Percentiles rank a stretch among this genome's conserved stretches.
These are phyloP conservation scores for Incurvaria masculella DNA, from an alignment of 2,888 invertebrate genomes.

Conservation along the genomic window DNA sequence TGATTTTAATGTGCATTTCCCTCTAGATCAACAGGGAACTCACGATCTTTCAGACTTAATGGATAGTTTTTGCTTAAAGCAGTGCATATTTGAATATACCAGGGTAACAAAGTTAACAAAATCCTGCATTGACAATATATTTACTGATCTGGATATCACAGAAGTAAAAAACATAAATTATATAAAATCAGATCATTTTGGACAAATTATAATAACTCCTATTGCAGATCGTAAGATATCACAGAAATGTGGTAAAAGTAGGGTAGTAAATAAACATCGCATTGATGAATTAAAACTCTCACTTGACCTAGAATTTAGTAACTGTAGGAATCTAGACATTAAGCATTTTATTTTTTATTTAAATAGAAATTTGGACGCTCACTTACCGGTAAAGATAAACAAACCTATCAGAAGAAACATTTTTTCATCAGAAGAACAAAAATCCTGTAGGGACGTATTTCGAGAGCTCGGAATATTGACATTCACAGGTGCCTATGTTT, in stretches of 20 bases:
- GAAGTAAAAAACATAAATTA: not conserved
- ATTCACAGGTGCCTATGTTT: no score
- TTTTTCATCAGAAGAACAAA: no score
- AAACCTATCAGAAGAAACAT: no score
- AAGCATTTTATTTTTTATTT: not conserved
- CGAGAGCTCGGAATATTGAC: no score
- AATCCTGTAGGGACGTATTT: no score
- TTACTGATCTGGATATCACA: not conserved
- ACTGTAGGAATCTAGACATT: not conserved
- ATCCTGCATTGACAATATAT: slow-evolving; percentile 1
- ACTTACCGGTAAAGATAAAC: not conserved
- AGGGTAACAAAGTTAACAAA: not conserved
- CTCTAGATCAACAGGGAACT: not conserved
- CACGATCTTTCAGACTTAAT: not conserved
- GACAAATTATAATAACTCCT: not conserved
- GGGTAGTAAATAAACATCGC: not conserved
- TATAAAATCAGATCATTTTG: not conserved
- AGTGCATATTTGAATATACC: slow-evolving; percentile 3
- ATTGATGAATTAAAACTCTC: not conserved
- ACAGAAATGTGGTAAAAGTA: not conserved
- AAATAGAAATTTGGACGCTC: not conserved
- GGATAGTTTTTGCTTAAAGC: slow-evolving; percentile 3
- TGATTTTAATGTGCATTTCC: slow-evolving; percentile 1
- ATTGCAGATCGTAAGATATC: not conserved
- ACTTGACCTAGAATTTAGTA: not conserved